phyloP scores from a whole-genome alignment of 2,113 vertebrate genomes.

The Panthera leo region DNA sequence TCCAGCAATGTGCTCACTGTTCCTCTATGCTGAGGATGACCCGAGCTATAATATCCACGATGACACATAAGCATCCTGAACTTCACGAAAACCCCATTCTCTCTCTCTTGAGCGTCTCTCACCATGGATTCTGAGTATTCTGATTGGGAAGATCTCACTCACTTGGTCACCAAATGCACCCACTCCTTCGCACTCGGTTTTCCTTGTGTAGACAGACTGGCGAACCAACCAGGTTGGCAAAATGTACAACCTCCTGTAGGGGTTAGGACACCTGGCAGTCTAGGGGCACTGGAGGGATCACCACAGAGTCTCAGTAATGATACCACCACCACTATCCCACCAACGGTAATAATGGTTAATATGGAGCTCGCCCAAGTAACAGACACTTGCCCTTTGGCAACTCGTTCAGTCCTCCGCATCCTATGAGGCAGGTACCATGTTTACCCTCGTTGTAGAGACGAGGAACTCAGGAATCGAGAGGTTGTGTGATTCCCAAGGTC shows the following conservation, averaged over 20 bases:
- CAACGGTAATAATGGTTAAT: too few relatives aligned
- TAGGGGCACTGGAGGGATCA: accelerated
- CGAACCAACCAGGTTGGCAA: neutral
- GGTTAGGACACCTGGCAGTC: neutral
- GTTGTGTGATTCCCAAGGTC: neutral
- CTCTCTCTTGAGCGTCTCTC: neutral
- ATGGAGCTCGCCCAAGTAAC: accelerated
- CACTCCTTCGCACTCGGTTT: neutral
- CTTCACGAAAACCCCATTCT: neutral
- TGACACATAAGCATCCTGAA: neutral
- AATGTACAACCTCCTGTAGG: too few relatives aligned
- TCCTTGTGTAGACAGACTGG: neutral
- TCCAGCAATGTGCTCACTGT: neutral
- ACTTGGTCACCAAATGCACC: neutral
- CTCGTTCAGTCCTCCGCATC: neutral
- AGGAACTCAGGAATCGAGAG: neutral
- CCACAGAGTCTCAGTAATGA: neutral
- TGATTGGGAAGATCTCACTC: neutral
- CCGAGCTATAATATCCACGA: neutral
- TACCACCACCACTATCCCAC: accelerated
- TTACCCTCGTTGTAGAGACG: neutral
- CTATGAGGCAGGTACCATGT: neutral
- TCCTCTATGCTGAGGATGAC: accelerated
- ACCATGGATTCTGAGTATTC: neutral
- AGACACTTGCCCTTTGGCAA: too few relatives aligned